Evolutionary conservation across 2,113 vertebrate genomes (phyloP).

Genomic region (Grammomys dolichurus): DNA sequence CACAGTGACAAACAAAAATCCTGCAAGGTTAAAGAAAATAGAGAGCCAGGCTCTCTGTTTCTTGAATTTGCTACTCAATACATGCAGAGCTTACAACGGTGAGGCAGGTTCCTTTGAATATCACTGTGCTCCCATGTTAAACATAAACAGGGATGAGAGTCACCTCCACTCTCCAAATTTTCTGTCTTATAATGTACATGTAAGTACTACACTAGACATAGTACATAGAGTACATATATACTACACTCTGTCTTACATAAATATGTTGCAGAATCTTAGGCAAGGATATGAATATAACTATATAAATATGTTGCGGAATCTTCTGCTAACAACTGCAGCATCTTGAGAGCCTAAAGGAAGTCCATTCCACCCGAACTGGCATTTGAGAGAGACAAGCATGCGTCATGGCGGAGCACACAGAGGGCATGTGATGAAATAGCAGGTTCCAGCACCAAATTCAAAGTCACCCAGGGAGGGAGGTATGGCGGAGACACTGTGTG

Average conservation of each 20-base stretch:
- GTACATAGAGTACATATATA: neutral
- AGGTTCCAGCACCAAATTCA: slow-evolving; percentile 45
- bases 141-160: neutral
- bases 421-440: neutral
- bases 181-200: neutral
- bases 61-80: neutral
- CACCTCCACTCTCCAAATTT: neutral
- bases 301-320: neutral
- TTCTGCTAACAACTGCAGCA: neutral
- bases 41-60: neutral
- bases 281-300: neutral
- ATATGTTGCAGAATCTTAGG: neutral
- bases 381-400: neutral
- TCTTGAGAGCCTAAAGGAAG: neutral
- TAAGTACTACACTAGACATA: neutral
- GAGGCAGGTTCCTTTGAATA: neutral
- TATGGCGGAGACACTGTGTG: rapidly evolving
- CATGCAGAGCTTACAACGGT: neutral
- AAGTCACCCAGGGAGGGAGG: neutral
- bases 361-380: neutral
- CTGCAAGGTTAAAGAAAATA: neutral
- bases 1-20: neutral
- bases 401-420: rapidly evolving
- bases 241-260: neutral
- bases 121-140: slow-evolving; percentile 4